Evolutionary conservation across 2,797 vertebrate species (phyloP).

Genomic region (Semotilus atromaculatus): DNA sequence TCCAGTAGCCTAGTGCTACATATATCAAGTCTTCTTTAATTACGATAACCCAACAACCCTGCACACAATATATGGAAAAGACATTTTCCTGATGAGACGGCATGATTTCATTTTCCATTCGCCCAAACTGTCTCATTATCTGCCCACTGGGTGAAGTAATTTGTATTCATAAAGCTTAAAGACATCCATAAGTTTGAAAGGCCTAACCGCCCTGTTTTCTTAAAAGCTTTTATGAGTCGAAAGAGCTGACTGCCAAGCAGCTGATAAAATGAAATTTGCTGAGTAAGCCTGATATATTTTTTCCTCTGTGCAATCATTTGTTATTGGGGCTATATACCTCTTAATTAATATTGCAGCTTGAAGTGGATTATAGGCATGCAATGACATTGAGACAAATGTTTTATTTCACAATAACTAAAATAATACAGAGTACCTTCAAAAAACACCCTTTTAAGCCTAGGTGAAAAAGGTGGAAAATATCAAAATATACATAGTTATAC

Average conservation of each 20-base stretch:
- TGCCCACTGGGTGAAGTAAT: slow-evolving; percentile 69
- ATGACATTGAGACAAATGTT: no score
- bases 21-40: slow-evolving; percentile 40
- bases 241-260: slow-evolving; percentile 61
- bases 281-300: slow-evolving; percentile 27
- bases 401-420: no score
- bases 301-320: slow-evolving; percentile 16
- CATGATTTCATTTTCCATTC: slow-evolving; percentile 69
- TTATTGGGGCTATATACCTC: background rate
- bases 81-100: slow-evolving; percentile 58
- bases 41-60: slow-evolving; percentile 50
- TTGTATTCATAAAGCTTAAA: slow-evolving; percentile 64
- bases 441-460: background rate
- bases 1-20: slow-evolving; percentile 53
- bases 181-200: slow-evolving; percentile 66
- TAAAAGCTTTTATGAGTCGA: slow-evolving; percentile 58
- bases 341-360: slow-evolving; percentile 23
- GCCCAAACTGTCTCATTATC: slow-evolving; percentile 62
- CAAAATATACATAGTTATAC: background rate
- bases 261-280: slow-evolving; percentile 60
- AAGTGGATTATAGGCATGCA: background rate
- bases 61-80: slow-evolving; percentile 58
- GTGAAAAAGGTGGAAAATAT: background rate
- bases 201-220: slow-evolving; percentile 58
- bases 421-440: background rate